phyloP scores from a whole-genome alignment of 2,888 invertebrate species.

The Limulus polyphemus region DNA sequence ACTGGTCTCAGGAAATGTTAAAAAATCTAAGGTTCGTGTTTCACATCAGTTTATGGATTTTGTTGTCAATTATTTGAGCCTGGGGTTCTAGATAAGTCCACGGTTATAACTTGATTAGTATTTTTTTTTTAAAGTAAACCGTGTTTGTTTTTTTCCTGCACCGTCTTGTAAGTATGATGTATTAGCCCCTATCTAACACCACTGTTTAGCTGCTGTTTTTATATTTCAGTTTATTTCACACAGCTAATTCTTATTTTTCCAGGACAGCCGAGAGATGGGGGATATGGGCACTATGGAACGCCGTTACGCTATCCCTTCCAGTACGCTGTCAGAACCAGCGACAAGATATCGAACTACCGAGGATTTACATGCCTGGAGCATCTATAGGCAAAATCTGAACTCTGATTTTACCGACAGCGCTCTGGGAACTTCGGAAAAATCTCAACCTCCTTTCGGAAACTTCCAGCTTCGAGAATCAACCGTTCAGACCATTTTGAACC shows the following conservation, averaged over 20 bases:
- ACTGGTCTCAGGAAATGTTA: too few species aligned
- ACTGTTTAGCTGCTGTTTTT: too few species aligned
- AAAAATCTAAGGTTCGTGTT: too few species aligned
- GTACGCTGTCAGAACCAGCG: constrained; percentile 25
- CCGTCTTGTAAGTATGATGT: too few species aligned
- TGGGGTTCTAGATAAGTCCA: too few species aligned
- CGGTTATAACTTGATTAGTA: too few species aligned
- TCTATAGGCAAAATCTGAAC: constrained; percentile 75
- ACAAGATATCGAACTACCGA: constrained; percentile 40
- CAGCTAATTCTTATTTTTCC: neutral
- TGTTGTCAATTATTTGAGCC: too few species aligned
- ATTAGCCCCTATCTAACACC: too few species aligned
- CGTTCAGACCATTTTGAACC: constrained; percentile 75
- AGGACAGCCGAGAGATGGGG: constrained; percentile 34
- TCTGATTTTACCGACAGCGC: constrained; percentile 92
- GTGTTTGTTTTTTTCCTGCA: too few species aligned
- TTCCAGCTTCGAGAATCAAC: constrained; percentile 86
- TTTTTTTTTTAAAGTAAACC: too few species aligned
- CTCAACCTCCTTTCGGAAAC: constrained; percentile 63
- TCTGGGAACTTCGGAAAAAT: constrained; percentile 79
- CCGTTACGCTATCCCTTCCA: constrained; percentile 66
- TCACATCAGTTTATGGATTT: too few species aligned
- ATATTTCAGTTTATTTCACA: too few species aligned
- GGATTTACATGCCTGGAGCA: constrained; percentile 91
- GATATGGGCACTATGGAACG: constrained; percentile 51